Evolutionary conservation across 2,888 invertebrate species (phyloP).

Genomic region (Nomada ruficornis): DNA sequence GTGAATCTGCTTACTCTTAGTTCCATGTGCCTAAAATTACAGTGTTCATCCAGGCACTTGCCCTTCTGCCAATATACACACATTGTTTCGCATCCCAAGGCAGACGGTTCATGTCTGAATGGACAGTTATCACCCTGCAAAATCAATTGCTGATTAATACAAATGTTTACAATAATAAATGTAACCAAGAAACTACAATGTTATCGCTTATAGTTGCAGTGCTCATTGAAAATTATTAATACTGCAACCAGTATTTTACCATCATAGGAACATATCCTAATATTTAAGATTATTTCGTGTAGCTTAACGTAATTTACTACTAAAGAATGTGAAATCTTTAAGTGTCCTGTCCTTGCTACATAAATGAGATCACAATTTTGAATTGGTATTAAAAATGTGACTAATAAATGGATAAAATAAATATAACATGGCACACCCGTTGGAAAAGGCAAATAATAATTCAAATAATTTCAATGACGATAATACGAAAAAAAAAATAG

Average conservation of each 20-base stretch:
- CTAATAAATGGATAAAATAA: neutral
- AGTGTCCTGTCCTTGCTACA: neutral
- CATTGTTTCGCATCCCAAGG: slow-evolving; percentile 92
- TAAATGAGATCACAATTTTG: neutral
- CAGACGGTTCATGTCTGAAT: slow-evolving; percentile 93
- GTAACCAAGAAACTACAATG: neutral
- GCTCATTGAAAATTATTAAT: slow-evolving; percentile 46
- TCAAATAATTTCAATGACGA: neutral
- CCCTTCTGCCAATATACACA: slow-evolving; percentile 94
- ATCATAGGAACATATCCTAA: neutral
- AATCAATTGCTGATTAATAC: slow-evolving; percentile 19
- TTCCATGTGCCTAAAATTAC: slow-evolving; percentile 94
- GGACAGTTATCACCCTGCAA: slow-evolving; percentile 91
- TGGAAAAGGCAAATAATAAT: neutral
- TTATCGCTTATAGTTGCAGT: slow-evolving; percentile 52
- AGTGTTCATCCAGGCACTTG: slow-evolving; percentile 91
- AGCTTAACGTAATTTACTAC: neutral
- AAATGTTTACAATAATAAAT: neutral
- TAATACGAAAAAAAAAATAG: slow-evolving; percentile 3
- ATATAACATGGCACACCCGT: neutral
- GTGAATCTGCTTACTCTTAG: slow-evolving; percentile 87
- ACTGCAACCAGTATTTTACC: slow-evolving; percentile 51
- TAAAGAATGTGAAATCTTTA: neutral
- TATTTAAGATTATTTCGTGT: neutral
- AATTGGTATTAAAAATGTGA: slow-evolving; percentile 14